These are phyloP conservation scores for Gordius sp. DNA, from an alignment of 2,888 invertebrate genomes.

Conservation along the genomic window DNA sequence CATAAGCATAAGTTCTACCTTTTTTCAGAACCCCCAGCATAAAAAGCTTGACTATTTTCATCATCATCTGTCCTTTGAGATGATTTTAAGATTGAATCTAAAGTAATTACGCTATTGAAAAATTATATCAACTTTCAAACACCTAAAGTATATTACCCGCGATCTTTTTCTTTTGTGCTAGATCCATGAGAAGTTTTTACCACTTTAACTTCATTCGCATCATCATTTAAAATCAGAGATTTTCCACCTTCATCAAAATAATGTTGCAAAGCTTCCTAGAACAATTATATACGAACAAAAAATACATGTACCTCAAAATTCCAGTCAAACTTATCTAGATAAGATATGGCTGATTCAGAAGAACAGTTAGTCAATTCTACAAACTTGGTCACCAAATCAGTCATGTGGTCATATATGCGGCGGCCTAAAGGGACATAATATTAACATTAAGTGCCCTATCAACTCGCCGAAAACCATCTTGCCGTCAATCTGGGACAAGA, in stretches of 20 bases:
- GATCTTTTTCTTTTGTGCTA: not conserved
- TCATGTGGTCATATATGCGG: no score
- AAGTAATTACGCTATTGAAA: not conserved
- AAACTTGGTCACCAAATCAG: constrained; percentile 10
- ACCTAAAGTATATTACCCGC: not conserved
- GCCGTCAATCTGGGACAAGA: no score
- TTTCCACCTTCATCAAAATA: constrained; percentile 9
- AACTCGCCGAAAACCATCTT: no score
- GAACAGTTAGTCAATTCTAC: not conserved
- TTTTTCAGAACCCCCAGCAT: constrained; percentile 13
- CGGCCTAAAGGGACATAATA: no score
- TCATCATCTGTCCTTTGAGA: not conserved
- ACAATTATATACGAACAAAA: not conserved
- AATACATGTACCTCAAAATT: not conserved
- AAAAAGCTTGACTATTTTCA: constrained; percentile 1
- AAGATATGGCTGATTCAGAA: not conserved
- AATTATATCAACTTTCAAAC: not conserved
- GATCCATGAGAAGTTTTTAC: no score
- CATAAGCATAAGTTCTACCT: not conserved
- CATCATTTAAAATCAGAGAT: no score
- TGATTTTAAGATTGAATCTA: not conserved
- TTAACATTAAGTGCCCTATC: no score
- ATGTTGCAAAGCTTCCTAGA: constrained; percentile 10
- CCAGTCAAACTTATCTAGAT: not conserved
- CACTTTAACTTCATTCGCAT: no score